A percentile compares a stretch with the other conserved stretches of the same genome.
Evolutionary conservation across 2,797 vertebrate species (phyloP).

Genomic region (Gambelia wislizenii): DNA sequence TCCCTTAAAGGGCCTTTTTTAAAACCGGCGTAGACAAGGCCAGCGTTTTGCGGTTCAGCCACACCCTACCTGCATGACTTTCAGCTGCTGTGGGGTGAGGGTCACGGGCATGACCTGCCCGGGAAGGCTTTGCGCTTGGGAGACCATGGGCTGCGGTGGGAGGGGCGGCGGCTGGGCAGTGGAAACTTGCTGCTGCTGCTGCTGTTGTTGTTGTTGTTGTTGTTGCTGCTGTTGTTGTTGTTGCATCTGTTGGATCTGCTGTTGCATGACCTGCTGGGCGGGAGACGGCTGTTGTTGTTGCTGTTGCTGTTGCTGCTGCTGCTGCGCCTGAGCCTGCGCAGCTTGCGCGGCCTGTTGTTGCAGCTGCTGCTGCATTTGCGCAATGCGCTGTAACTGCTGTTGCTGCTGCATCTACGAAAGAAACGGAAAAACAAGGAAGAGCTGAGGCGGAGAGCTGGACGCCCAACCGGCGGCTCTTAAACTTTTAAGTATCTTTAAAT

Average conservation of each 20-base stretch:
- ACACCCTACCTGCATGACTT: slow-evolving; percentile 89
- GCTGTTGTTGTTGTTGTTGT: slow-evolving; percentile 68
- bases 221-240: slow-evolving; percentile 76
- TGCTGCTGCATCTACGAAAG: slow-evolving; percentile 78
- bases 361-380: slow-evolving; percentile 74
- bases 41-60: too few relatives aligned
- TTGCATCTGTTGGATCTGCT: slow-evolving; percentile 74
- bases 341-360: slow-evolving; percentile 73
- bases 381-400: slow-evolving; percentile 77
- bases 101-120: slow-evolving; percentile 86
- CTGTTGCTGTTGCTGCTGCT: slow-evolving; percentile 80
- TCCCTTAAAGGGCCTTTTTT: too few relatives aligned
- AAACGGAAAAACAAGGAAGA: neutral
- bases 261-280: slow-evolving; percentile 45
- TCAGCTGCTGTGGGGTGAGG: slow-evolving; percentile 84
- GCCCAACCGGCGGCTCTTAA: too few relatives aligned
- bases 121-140: slow-evolving; percentile 83
- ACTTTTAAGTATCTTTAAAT: too few relatives aligned
- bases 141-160: slow-evolving; percentile 85
- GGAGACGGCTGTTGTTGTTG: slow-evolving; percentile 78
- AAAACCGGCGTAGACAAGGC: too few relatives aligned
- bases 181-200: slow-evolving; percentile 67
- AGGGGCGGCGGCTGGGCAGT: slow-evolving; percentile 81
- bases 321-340: slow-evolving; percentile 66
- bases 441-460: neutral